Evolutionary conservation across 30 jellyfish, hydroid and myxozoan species (phyloP), one percentile per base, ranked within the genome.

Genomic region (Turritopsis dohrnii): DNA sequence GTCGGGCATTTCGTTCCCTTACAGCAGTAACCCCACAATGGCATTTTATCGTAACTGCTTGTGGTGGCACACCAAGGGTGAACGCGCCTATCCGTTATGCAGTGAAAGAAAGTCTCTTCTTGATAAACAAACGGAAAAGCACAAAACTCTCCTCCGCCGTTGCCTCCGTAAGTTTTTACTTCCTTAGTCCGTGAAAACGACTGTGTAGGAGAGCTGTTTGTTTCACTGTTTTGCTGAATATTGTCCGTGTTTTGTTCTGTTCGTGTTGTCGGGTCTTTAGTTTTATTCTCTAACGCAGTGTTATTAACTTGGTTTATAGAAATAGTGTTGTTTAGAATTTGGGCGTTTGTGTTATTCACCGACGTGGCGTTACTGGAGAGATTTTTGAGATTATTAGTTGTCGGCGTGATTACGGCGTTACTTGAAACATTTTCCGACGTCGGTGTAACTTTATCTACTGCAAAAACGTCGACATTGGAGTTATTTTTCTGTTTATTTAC

Each of bases 31-130:
- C 87, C 76, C 87, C 87, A 80, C 29, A 65, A 25, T 16, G 87
- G 87, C 79, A 80, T 80, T 65, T 29, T 69, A 28, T 80, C 87
- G 0, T 80, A 80, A 27, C 54, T 80, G 53, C 87, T 80, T 52
- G 87, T 80, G 1, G 87, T 80, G 20, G 80, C 52, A 53, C 87
- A 80, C 87, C 87, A 80, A 23, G 87, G 87, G 41, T 28, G 19
- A 27, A 41, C 20, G 52, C 87, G 87, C 23, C 17, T n/a, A 8
- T 53, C 76, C 1, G 24, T 65, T 19, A 80, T 53, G 65, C 87
- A 80, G 7, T 80, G 22, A 26, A 65, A 80, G 52, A 41, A 80
- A 3, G 75, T 80, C 52, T 80, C 80, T 18, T 54, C 87, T n/a
- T 80, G 75, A 80, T 80, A 80, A 53, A 80, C 87, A 52, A 80